Conservation (phyloP, 1,140 invertebrate species). For the Pogonomyrmex californicus region DNA sequence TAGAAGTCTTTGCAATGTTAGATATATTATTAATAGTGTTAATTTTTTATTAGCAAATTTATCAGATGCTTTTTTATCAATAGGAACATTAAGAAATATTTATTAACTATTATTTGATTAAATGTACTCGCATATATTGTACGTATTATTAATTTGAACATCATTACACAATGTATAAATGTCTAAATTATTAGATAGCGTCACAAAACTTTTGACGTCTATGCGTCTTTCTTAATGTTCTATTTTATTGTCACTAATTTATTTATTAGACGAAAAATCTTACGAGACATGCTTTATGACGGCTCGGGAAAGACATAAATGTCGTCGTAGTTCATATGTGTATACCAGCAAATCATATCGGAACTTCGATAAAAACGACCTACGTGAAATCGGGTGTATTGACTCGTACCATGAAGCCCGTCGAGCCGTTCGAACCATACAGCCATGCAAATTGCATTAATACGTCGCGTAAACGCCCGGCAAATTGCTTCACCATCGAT, state of each 20-base stretch:
- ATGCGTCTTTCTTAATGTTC: background rate
- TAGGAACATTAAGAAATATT: background rate
- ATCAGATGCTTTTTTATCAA: background rate
- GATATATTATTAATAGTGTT: background rate
- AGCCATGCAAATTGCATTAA: conserved; percentile 81
- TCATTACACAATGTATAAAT: background rate
- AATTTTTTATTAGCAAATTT: background rate
- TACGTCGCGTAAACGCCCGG: conserved; percentile 78
- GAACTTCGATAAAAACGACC: conserved; percentile 65
- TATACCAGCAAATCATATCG: conserved; percentile 11
- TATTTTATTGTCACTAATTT: conserved; percentile 18
- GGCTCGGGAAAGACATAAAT: conserved; percentile 43
- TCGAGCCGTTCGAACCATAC: conserved; percentile 57
- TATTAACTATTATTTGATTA: background rate
- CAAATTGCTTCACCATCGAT: conserved; percentile 81
- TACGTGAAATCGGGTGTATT: conserved; percentile 69
- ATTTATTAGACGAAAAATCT: conserved; percentile 10
- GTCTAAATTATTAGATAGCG: background rate
- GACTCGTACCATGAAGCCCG: conserved; percentile 56
- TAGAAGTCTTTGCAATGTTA: background rate
- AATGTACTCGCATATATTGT: background rate
- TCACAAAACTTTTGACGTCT: background rate
- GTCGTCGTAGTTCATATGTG: background rate
- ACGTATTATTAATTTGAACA: background rate
- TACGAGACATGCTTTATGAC: background rate